Percentiles rank a stretch among this genome's conserved stretches.
phyloP scores from a whole-genome alignment of 1,140 invertebrate genomes.

The Neodiprion pinetum region DNA sequence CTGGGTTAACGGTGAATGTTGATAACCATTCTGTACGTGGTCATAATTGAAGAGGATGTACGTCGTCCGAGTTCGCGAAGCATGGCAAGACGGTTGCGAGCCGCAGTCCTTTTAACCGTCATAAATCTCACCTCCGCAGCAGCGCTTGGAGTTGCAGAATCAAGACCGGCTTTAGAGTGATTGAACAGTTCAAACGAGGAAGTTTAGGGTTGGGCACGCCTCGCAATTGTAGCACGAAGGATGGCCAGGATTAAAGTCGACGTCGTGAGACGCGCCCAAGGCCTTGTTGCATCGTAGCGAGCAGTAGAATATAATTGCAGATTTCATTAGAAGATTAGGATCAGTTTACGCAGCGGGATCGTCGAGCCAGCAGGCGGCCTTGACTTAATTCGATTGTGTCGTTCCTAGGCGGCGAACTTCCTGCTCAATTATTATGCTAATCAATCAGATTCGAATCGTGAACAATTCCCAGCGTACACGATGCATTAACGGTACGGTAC shows the following conservation, averaged over 20 bases:
- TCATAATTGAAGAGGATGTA: too few relatives aligned
- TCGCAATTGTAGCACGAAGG: neutral
- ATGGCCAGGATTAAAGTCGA: neutral
- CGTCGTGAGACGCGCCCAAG: neutral
- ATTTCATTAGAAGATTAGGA: slow-evolving; percentile 15
- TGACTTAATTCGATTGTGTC: slow-evolving; percentile 9
- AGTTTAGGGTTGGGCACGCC: neutral
- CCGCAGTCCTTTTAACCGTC: neutral
- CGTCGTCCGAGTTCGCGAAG: too few relatives aligned
- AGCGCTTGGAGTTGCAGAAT: too few relatives aligned
- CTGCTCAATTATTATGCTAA: slow-evolving; percentile 15
- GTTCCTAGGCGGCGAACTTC: neutral
- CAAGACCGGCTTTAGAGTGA: neutral
- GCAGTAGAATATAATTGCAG: neutral
- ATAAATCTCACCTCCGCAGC: neutral
- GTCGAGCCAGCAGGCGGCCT: slow-evolving; percentile 5
- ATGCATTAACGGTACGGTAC: neutral
- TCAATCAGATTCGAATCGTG: slow-evolving; percentile 1
- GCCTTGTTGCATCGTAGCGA: neutral
- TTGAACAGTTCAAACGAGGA: neutral
- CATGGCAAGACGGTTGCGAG: too few relatives aligned
- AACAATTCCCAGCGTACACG: neutral
- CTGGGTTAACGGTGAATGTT: too few relatives aligned
- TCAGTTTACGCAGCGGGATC: neutral
- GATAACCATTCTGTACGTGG: too few relatives aligned